A percentile compares a stretch with the other conserved stretches of the same genome.
Conservation (phyloP, 2,113 vertebrate species). For the Hippocampus barbouri region DNA sequence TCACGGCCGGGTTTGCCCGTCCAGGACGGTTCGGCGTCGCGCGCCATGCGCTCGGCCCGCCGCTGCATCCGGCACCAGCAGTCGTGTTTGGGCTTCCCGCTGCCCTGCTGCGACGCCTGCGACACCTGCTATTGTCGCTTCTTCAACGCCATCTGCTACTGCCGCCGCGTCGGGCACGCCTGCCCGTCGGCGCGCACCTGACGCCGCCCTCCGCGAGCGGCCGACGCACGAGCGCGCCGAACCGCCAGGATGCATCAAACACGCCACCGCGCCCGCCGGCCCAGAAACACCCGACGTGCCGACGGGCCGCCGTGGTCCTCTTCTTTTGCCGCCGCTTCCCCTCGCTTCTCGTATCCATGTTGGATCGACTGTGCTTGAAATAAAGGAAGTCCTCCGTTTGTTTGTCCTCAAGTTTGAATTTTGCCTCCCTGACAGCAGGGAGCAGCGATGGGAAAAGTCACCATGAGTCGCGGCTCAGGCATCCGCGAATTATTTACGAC, state of each 20-base stretch:
- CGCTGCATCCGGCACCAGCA: slow-evolving; percentile 88
- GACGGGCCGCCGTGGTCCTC: too few relatives aligned
- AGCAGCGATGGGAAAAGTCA: too few relatives aligned
- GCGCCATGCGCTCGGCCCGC: slow-evolving; percentile 80
- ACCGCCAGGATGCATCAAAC: too few relatives aligned
- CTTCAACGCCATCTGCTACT: slow-evolving; percentile 94
- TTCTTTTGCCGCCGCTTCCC: neutral
- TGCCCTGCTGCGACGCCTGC: slow-evolving; percentile 90
- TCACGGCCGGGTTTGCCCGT: neutral
- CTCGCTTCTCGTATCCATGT: too few relatives aligned
- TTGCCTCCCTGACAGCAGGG: neutral
- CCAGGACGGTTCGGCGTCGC: slow-evolving; percentile 47
- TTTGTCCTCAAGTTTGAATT: too few relatives aligned
- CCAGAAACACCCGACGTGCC: too few relatives aligned
- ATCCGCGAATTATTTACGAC: neutral
- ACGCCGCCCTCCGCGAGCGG: neutral
- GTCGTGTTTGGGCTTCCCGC: slow-evolving; percentile 86
- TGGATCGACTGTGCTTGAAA: too few relatives aligned
- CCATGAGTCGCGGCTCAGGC: neutral
- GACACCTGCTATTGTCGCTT: slow-evolving; percentile 97
- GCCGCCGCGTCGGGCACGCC: slow-evolving; percentile 79
- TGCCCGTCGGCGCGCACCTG: slow-evolving; percentile 61
- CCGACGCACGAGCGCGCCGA: too few relatives aligned
- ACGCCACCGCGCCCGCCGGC: too few relatives aligned
- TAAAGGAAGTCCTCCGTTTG: too few relatives aligned